phyloP scores from a whole-genome alignment of 2,888 invertebrate genomes.

The Lithophane leautieri region DNA sequence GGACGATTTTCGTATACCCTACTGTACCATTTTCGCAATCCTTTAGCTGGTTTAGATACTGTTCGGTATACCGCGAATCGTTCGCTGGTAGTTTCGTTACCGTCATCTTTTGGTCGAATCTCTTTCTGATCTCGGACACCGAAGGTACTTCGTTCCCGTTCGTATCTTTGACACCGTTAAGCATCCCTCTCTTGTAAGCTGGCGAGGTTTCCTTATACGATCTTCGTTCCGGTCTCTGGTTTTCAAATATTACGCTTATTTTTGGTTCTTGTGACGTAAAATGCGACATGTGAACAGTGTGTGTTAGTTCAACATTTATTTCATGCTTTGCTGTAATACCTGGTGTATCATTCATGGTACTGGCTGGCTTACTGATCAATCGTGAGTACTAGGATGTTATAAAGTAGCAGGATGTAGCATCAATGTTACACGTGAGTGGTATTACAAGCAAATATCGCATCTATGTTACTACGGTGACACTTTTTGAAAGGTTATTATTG shows the following conservation, averaged over 20 bases:
- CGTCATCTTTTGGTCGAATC: constrained; percentile 89
- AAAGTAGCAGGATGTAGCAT: constrained; percentile 59
- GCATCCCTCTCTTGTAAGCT: constrained; percentile 83
- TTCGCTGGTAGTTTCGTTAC: constrained; percentile 87
- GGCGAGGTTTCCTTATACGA: constrained; percentile 85
- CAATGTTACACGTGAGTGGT: constrained; percentile 63
- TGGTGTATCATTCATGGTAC: constrained; percentile 62
- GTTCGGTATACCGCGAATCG: constrained; percentile 82
- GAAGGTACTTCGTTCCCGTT: constrained; percentile 91
- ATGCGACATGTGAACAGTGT: constrained; percentile 83
- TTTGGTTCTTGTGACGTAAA: constrained; percentile 72
- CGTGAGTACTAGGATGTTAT: constrained; percentile 27
- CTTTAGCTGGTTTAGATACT: constrained; percentile 84
- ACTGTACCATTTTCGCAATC: constrained; percentile 84
- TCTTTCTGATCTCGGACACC: constrained; percentile 90
- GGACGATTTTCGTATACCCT: constrained; percentile 80
- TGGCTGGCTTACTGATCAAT: constrained; percentile 12
- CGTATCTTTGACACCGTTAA: constrained; percentile 88
- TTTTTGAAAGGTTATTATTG: constrained; percentile 60
- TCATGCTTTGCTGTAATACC: constrained; percentile 77
- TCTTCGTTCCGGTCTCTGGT: constrained; percentile 87
- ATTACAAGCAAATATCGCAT: constrained; percentile 69
- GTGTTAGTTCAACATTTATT: constrained; percentile 86
- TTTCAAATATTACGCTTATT: constrained; percentile 77
- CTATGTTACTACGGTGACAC: constrained; percentile 70